A percentile compares a stretch with the other conserved stretches of the same genome.
Evolutionary conservation across 2,888 invertebrate genomes (phyloP).

Genomic region (Theretra japonica): DNA sequence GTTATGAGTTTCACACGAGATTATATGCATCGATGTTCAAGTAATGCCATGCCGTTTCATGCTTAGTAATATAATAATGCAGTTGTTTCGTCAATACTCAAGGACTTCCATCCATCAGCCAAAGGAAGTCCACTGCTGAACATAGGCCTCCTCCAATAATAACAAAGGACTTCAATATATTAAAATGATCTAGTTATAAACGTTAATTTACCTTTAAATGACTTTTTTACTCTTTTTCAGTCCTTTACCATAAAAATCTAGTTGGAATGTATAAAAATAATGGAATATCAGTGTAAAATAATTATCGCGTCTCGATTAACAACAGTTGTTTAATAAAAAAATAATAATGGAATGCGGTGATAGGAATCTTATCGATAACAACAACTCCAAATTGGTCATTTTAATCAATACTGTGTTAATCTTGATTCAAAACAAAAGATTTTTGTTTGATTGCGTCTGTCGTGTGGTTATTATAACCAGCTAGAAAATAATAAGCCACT

Average conservation of each 20-base stretch:
- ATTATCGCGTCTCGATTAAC: slow-evolving; percentile 1
- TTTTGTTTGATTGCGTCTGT: too few relatives aligned
- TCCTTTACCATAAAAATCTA: background rate
- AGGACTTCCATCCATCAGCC: too few relatives aligned
- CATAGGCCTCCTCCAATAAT: too few relatives aligned
- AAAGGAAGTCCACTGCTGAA: too few relatives aligned
- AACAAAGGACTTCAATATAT: too few relatives aligned
- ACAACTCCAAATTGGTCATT: background rate
- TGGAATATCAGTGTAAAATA: slow-evolving; percentile 4
- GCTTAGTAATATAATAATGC: too few relatives aligned
- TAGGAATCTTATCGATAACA: slow-evolving; percentile 6
- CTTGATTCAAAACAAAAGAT: background rate
- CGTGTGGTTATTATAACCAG: too few relatives aligned
- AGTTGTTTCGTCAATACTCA: too few relatives aligned
- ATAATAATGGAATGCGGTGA: slow-evolving; percentile 13
- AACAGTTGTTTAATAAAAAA: background rate
- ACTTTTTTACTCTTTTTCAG: background rate
- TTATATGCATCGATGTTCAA: too few relatives aligned
- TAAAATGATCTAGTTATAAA: background rate
- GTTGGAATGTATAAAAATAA: slow-evolving; percentile 4
- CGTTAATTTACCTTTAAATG: background rate
- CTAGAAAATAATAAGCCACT: too few relatives aligned
- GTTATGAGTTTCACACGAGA: too few relatives aligned
- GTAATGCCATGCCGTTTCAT: too few relatives aligned
- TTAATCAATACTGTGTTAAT: background rate